Evolutionary conservation across 2,888 invertebrate genomes (phyloP).

Genomic region (Cephus rjabovi): DNA sequence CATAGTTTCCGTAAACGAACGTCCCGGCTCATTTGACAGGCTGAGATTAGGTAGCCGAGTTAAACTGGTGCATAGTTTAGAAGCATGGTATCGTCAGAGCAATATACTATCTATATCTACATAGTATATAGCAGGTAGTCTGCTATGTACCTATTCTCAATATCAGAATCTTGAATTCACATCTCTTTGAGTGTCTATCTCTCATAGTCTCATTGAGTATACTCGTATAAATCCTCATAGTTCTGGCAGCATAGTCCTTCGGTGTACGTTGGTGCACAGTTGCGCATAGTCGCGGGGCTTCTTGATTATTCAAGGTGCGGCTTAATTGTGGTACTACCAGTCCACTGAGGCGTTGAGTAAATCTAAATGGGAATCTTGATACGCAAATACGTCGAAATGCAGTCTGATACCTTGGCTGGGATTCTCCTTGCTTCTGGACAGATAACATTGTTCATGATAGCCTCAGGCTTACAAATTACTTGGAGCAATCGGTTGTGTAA

Average conservation of each 20-base stretch:
- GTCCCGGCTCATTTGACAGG: background rate
- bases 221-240: background rate
- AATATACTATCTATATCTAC: background rate
- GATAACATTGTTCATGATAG: background rate
- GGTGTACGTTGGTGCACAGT: background rate
- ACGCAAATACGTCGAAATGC: background rate
- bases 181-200: background rate
- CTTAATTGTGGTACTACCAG: background rate
- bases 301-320: background rate
- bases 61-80: background rate
- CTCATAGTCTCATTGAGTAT: background rate
- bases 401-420: background rate
- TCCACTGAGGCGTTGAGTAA: background rate
- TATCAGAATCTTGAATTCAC: background rate
- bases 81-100: background rate
- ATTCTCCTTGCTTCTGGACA: background rate
- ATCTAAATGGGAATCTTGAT: conserved; percentile 7
- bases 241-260: background rate
- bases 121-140: background rate
- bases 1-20: background rate
- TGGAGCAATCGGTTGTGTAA: background rate
- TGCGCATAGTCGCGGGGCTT: background rate
- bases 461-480: conserved; percentile 1
- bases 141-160: background rate
- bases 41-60: background rate